Evolutionary conservation across 2,797 vertebrate genomes (phyloP).

Genomic region (Acanthornis magna): DNA sequence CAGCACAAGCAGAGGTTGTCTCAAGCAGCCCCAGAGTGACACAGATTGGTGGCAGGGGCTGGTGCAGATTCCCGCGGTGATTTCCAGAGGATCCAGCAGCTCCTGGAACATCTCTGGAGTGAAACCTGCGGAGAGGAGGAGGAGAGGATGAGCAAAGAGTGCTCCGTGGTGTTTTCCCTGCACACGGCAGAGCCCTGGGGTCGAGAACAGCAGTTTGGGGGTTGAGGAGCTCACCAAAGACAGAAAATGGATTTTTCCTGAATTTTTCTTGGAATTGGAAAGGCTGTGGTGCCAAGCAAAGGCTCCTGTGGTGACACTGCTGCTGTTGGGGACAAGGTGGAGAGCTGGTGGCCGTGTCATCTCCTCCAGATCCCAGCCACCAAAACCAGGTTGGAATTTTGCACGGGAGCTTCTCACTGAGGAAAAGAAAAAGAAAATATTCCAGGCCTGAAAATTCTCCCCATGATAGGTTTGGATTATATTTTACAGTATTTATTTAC

Average conservation of each 20-base stretch:
- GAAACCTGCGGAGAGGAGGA: background rate
- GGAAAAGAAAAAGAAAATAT: background rate
- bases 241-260: fast-evolving
- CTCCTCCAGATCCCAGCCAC: background rate
- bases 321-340: background rate
- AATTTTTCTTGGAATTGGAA: background rate
- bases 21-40: background rate
- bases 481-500: background rate
- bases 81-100: background rate
- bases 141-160: background rate
- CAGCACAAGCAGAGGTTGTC: fast-evolving
- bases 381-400: background rate
- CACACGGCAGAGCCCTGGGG: background rate
- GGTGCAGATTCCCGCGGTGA: fast-evolving
- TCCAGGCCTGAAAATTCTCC: background rate
- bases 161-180: fast-evolving
- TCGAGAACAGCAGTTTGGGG: fast-evolving
- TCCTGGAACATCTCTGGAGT: background rate
- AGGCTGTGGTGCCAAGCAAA: background rate
- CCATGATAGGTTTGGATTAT: fast-evolving
- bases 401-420: background rate
- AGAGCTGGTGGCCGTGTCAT: background rate
- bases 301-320: fast-evolving
- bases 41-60: fast-evolving
- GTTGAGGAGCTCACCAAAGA: background rate